A percentile compares a stretch with the other conserved stretches of the same genome.
These are phyloP conservation scores for Mactra quadrangularis DNA, from an alignment of 1,140 invertebrate genomes.

Conservation along the genomic window DNA sequence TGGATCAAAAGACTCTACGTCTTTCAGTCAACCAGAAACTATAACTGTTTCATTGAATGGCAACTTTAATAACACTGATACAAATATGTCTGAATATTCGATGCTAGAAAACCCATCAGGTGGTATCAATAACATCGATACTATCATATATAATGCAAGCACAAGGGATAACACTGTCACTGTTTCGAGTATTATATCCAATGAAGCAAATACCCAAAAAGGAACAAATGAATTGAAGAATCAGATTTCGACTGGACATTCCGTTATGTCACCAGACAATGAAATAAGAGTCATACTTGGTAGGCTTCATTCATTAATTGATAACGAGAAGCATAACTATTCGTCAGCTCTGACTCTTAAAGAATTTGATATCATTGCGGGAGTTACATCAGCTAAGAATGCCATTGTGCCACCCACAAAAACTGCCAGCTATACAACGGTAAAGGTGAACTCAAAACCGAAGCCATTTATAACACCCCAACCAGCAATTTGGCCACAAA, in stretches of 20 bases:
- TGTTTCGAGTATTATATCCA: not conserved
- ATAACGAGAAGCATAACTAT: not conserved
- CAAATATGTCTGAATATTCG: too few relatives aligned
- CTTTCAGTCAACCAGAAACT: too few relatives aligned
- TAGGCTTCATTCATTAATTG: conserved; percentile 1
- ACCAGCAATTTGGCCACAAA: not conserved
- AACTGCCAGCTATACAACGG: too few relatives aligned
- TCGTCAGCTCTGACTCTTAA: not conserved
- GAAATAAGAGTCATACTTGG: conserved; percentile 6
- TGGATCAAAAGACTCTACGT: too few relatives aligned
- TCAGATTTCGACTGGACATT: not conserved
- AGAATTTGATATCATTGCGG: too few relatives aligned
- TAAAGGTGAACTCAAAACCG: not conserved
- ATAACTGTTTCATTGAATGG: too few relatives aligned
- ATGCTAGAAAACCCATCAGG: too few relatives aligned
- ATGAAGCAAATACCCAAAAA: not conserved
- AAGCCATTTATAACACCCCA: not conserved
- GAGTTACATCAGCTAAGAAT: too few relatives aligned
- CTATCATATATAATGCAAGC: too few relatives aligned
- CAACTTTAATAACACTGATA: too few relatives aligned
- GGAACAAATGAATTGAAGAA: not conserved
- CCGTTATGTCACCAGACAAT: not conserved
- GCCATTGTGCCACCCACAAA: too few relatives aligned
- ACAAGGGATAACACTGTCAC: not conserved
- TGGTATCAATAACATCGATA: too few relatives aligned